Evolutionary conservation across 64 coral and sea anemone genomes (phyloP), one percentile per base, ranked within the genome.

Genomic region (Orbicella faveolata): DNA sequence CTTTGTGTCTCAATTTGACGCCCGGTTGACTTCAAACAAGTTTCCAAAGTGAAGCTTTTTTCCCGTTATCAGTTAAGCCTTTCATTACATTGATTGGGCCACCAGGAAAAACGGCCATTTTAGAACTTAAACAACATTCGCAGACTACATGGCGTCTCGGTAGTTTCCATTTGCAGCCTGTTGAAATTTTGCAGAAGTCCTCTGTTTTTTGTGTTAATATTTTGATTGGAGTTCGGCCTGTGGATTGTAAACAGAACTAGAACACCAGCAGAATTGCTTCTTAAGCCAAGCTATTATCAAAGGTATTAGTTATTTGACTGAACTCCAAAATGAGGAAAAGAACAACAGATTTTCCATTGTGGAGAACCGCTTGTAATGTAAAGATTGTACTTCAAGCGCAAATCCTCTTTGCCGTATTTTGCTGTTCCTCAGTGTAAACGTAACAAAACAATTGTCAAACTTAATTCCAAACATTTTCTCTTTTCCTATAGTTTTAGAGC

Each of bases 121-220:
- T 61, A 63, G 79, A 81, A 69, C 2, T 65, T 12, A 30, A 85
- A 68, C 23, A 70, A 73, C 65, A 85, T 53, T 69, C 82, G 66
- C 64, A 85, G 82, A 85, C 82, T 73, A 18, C 1, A 21, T 85
- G 82, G 82, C 82, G 82, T 85, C 82, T 39, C 26, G 20, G 3
- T 69, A 41, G 82, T 62, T 53, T 85, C 63, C 82, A 85, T 85
- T 70, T 85, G 64, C 21, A 73, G 20, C 17, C 36, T 52, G 82
- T 72, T 85, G 65, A 70, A 73, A 85, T 73, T 85, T 52, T 85
- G 82, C 82, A 72, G 65, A 54, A 25, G 36, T n/a, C 4, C 14
- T 52, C 19, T 85, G 82, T 85, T 85, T 37, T 85, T 85, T 85
- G 64, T 85, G 82, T 54, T 85, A 85, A 72, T 85, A 85, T 85